Conservation (phyloP, 2,888 invertebrate species). For the Drosophila aldrichi region DNA sequence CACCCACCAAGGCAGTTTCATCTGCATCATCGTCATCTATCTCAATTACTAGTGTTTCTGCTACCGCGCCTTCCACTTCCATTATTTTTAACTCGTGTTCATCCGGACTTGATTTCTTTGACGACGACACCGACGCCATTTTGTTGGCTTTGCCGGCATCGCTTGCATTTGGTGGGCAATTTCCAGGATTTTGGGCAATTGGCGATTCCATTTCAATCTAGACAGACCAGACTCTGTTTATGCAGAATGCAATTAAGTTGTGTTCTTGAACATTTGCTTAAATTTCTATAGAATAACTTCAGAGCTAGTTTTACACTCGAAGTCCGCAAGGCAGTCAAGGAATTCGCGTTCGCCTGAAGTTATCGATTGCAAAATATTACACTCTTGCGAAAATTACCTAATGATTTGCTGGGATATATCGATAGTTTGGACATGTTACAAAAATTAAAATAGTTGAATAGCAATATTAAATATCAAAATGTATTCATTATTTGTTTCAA, state of each 20-base stretch:
- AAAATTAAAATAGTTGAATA: neutral
- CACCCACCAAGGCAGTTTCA: conserved; percentile 17
- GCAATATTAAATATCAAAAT: neutral
- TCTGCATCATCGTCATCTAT: conserved; percentile 53
- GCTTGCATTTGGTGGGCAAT: neutral
- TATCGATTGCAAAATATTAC: conserved; percentile 15
- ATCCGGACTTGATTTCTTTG: neutral
- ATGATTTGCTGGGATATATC: conserved; percentile 1
- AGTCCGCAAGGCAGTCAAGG: neutral
- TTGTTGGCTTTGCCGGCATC: conserved; percentile 59
- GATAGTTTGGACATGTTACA: neutral
- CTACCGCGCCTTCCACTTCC: conserved; percentile 61
- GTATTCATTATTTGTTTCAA: too few relatives aligned
- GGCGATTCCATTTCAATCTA: conserved; percentile 25
- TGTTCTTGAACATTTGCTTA: neutral
- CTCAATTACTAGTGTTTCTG: conserved; percentile 26
- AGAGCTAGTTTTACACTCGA: neutral
- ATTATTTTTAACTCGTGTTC: conserved; percentile 63
- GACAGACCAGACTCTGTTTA: neutral
- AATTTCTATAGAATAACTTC: neutral
- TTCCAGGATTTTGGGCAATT: neutral
- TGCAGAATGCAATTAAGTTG: too few relatives aligned
- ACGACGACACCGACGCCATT: conserved; percentile 61
- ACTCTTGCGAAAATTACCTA: neutral
- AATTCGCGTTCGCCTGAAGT: neutral